Base-by-base conservation (phyloP, 2,888 invertebrate genomes). In the Eupithecia tripunctaria region DNA sequence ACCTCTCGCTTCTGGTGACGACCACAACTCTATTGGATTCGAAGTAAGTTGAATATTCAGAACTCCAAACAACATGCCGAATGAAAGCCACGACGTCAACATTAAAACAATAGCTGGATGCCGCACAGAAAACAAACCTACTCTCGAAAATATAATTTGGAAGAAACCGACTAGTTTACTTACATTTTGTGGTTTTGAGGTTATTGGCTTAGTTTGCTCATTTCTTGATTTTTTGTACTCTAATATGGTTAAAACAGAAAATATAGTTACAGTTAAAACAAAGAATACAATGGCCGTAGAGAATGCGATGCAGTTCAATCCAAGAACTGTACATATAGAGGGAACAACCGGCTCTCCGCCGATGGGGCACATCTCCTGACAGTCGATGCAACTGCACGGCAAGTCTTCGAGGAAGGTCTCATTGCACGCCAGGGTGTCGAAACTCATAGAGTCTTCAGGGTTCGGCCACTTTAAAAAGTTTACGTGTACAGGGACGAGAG, bases 1-100 rank as follows among this genome's bases (percentile, higher is more conserved):
- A 47, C 98, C 97, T 74, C 96, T 95, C 81, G 98, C 98, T 36
- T 94, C 90, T 1, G 97, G 97, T 0, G 98, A 95, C 0, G 99
- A 98, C 99, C 99, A 99, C 62, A 99, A 95, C 86, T 99, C 97
- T 1, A 99, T 96, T 0, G 99, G 99, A 87, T 98, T 96, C 0
- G 98, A 96, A 0, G 98, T 98, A 1, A 99, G 95, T 75, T 96
- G 89, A 77, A 98, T 89, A 71, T 93, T 93, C 0, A 93, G 72
- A 14, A 96, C 93, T n/a, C 99, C 99, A 78, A 95, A 96, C 5
- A 96, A 92, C 73, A 98, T 90, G 0, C 92, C 93, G 10, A 96
- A 90, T 5, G 82, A 81, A 59, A 96, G 72, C 93, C 97, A 96
- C 0, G 96, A 95, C 32, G 95, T 95, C 12, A 96, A 72, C 82